A percentile compares a stretch with the other conserved stretches of the same genome.
Evolutionary conservation across 2,113 vertebrate species (phyloP).

Genomic region (Petromus typicus): DNA sequence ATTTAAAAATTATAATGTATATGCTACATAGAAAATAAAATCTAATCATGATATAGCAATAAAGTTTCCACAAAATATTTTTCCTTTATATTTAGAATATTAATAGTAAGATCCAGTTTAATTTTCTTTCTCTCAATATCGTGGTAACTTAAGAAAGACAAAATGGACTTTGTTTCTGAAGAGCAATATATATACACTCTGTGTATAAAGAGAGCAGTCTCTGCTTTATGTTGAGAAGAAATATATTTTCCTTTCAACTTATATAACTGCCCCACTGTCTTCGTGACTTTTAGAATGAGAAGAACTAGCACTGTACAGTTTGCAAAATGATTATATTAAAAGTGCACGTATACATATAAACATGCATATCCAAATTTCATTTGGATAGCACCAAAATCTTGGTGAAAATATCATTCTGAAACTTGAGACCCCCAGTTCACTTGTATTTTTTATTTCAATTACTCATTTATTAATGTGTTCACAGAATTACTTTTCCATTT

Average conservation of each 20-base stretch:
- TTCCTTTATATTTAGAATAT: neutral
- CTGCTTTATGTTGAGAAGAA: neutral
- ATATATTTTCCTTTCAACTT: neutral
- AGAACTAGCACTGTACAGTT: neutral
- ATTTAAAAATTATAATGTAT: neutral
- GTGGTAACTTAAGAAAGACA: slow-evolving; percentile 37
- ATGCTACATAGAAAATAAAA: neutral
- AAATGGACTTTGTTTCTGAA: slow-evolving; percentile 57
- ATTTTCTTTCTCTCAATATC: slow-evolving; percentile 18
- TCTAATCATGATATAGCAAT: neutral
- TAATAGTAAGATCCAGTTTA: neutral
- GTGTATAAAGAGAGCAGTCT: neutral
- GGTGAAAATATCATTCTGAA: slow-evolving; percentile 8
- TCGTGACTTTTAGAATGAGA: neutral
- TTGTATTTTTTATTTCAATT: neutral
- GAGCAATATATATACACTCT: neutral
- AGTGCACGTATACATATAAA: neutral
- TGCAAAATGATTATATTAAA: neutral
- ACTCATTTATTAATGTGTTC: neutral
- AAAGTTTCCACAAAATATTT: neutral
- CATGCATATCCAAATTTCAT: neutral
- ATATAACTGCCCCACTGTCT: neutral
- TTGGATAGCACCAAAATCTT: neutral
- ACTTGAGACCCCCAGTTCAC: neutral
- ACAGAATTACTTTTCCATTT: neutral